Base-by-base conservation (phyloP, 2,113 vertebrate species). In the Phrynosoma blainvillii region DNA sequence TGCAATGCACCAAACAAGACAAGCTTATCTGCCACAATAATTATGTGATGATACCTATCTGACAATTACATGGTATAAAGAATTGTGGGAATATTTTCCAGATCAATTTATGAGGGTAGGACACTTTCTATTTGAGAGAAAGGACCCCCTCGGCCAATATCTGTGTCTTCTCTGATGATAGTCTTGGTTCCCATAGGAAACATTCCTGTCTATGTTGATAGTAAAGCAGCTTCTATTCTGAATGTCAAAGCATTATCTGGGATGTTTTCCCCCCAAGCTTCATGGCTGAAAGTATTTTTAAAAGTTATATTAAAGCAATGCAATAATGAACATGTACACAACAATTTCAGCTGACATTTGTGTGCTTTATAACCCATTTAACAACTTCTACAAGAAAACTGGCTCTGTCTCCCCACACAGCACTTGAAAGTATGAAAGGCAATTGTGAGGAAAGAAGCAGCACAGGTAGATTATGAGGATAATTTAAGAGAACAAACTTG, bases 161-260 rank as follows among this genome's bases (percentile, higher is more conserved):
- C 30, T 21, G 12, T 70, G 16, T 66, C 27, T 87, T 71, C 32
- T 13, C 2, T 65, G n/a, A 47, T 86, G 54, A 30, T 70, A 84
- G 47, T 68, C 42, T 47, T 56, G 0, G 25, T 47, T 73, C 77
- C 76, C 0, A 0, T 2, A 54, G 47, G n/a, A 42, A 54, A 59
- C 52, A 76, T 30, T n/a, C 27, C 36, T 6, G 0, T 0, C 0
- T 32, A 0, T 87, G 90, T 91, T 84, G 12, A 75, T 25, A 52
- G 32, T 65, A 78, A 40, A 77, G 0, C 0, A 77, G 0, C 0
- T n/a, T 91, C 77, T 79, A 40, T 14, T n/a, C 85, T 91, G n/a
- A 71, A 20, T 66, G 42, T 36, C 20, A 23, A 11, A 86, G 3
- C 18, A 47, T 40, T 81, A 78, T 21, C 27, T 36, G 32, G 87